Conservation (phyloP, 2,888 invertebrate genomes). For the Acronicta psi region DNA sequence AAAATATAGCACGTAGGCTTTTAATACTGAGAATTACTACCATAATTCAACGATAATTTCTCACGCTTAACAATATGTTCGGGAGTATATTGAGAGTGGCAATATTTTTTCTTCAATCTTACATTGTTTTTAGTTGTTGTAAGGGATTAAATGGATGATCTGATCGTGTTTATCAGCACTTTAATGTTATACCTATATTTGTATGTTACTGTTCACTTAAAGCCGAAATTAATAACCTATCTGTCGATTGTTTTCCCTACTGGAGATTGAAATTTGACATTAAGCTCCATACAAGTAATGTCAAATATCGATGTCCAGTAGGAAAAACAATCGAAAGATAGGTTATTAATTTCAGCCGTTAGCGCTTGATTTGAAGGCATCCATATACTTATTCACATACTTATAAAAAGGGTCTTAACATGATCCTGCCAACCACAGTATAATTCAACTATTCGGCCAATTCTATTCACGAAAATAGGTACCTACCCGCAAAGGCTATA, state of each 20-base stretch:
- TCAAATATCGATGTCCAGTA: no score
- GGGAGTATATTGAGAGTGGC: background rate
- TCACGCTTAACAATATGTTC: conserved; percentile 6
- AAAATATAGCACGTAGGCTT: conserved; percentile 1
- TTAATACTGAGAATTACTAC: conserved; percentile 2
- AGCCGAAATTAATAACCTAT: no score
- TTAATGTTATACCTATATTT: no score
- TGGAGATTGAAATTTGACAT: no score
- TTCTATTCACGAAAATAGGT: conserved; percentile 10
- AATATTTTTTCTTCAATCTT: background rate
- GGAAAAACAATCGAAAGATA: no score
- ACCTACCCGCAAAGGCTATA: conserved; percentile 4
- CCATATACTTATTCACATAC: no score
- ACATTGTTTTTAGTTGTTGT: background rate
- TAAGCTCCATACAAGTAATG: no score
- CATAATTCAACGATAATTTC: conserved; percentile 17
- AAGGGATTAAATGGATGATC: background rate
- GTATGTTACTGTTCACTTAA: no score
- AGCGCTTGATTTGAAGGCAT: no score
- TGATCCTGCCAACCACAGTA: background rate
- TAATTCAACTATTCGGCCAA: conserved; percentile 13
- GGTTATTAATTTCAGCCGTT: no score
- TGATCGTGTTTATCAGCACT: background rate
- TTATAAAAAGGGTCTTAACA: no score
- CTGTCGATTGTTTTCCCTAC: no score